A percentile compares a stretch with the other conserved stretches of the same genome.
phyloP scores from a whole-genome alignment of 2,113 vertebrate species.

The Tragelaphus imberbis region DNA sequence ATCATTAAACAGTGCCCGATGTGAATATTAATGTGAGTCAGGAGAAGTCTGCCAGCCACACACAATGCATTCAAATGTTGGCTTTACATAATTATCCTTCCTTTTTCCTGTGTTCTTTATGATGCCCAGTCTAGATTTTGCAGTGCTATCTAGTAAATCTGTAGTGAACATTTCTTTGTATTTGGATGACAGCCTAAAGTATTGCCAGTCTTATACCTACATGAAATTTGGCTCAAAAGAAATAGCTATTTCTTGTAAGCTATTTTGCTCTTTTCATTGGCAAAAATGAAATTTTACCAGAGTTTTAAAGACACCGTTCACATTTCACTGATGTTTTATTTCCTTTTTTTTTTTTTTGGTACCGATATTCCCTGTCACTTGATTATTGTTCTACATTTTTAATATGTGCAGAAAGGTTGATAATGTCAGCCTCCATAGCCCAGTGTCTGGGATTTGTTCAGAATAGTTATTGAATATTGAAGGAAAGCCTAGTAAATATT shows the following conservation, averaged over 20 bases:
- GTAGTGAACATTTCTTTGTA: conserved; percentile 37
- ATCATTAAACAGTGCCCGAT: conserved; percentile 70
- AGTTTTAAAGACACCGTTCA: conserved; percentile 25
- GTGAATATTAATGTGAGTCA: conserved; percentile 71
- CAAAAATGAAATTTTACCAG: conserved; percentile 12
- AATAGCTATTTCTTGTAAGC: neutral
- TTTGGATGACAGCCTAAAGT: conserved; percentile 48
- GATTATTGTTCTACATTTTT: neutral
- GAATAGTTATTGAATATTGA: neutral
- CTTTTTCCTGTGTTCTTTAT: conserved; percentile 52
- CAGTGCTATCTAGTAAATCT: conserved; percentile 45
- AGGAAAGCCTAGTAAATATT: neutral
- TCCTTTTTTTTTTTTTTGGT: neutral
- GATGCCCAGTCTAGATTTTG: conserved; percentile 50
- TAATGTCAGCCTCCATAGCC: neutral
- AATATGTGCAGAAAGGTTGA: neutral
- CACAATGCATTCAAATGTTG: conserved; percentile 67
- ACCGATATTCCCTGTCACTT: neutral
- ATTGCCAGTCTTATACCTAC: neutral
- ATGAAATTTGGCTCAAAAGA: conserved; percentile 32
- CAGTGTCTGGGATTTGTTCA: neutral
- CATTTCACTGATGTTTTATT: neutral
- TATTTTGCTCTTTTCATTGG: neutral
- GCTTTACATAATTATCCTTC: conserved; percentile 65
- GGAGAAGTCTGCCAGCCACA: conserved; percentile 66